Percentiles rank a stretch among this genome's conserved stretches.
Evolutionary conservation across 2,888 invertebrate species (phyloP).

Genomic region (Coremacera marginata): DNA sequence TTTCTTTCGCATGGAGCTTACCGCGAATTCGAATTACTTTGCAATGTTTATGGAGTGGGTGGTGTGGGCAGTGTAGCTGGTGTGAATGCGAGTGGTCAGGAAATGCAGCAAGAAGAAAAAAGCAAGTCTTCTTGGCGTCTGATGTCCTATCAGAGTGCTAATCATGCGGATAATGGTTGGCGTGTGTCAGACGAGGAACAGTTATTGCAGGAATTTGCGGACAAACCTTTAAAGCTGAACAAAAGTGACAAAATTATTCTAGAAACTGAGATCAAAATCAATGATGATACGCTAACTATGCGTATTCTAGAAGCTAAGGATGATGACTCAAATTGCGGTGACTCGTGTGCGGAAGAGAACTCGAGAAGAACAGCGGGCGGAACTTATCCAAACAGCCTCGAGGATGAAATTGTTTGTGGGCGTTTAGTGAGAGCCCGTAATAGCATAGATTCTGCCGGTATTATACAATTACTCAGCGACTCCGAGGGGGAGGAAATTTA

Average conservation of each 20-base stretch:
- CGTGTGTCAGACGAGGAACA: slow-evolving; percentile 53
- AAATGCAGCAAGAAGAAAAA: background rate
- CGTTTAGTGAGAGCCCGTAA: slow-evolving; percentile 60
- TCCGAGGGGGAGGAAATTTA: slow-evolving; percentile 73
- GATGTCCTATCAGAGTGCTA: background rate
- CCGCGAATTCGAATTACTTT: slow-evolving; percentile 74
- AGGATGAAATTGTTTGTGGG: slow-evolving; percentile 61
- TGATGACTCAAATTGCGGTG: slow-evolving; percentile 60
- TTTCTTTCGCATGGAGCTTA: slow-evolving; percentile 71
- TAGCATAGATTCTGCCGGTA: slow-evolving; percentile 61
- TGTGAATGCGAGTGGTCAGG: slow-evolving; percentile 43
- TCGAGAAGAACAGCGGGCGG: slow-evolving; percentile 55
- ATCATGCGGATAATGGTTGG: slow-evolving; percentile 49
- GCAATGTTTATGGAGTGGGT: slow-evolving; percentile 72
- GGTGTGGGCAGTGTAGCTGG: slow-evolving; percentile 16
- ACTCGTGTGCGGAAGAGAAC: slow-evolving; percentile 57
- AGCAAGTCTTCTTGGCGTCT: background rate
- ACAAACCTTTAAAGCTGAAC: slow-evolving; percentile 56
- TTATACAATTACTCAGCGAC: slow-evolving; percentile 75
- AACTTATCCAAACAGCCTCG: slow-evolving; percentile 49
- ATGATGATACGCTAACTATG: slow-evolving; percentile 86
- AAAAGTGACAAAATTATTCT: slow-evolving; percentile 72
- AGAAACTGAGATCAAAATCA: slow-evolving; percentile 86
- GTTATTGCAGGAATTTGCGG: slow-evolving; percentile 63
- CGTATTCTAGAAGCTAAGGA: slow-evolving; percentile 78